phyloP scores from a whole-genome alignment of 2,797 vertebrate species.

The Chelonia mydas region DNA sequence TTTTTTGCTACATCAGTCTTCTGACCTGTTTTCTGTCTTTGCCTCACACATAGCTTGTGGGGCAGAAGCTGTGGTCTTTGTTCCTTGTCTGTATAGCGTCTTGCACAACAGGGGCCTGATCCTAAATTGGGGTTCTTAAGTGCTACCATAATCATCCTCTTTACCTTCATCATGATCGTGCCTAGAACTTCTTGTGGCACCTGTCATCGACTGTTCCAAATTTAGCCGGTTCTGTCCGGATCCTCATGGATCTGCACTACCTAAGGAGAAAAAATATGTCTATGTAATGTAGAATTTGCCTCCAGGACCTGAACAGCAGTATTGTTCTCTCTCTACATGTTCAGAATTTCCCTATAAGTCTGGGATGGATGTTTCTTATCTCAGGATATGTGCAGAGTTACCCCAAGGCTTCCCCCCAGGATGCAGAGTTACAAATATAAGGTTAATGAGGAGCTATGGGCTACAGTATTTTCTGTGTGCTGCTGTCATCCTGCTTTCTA shows the following conservation, averaged over 20 bases:
- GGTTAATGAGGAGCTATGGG: slow-evolving; percentile 62
- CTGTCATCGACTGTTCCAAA: not conserved
- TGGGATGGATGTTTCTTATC: slow-evolving; percentile 33
- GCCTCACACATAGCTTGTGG: not conserved
- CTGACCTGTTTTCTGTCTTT: not conserved
- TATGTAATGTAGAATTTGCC: not conserved
- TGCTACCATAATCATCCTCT: not conserved
- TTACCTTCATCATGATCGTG: not conserved
- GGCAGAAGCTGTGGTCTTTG: not conserved
- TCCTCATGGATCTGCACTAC: not conserved
- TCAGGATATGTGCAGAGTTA: not conserved
- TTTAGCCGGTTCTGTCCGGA: not conserved
- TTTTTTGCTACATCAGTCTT: not conserved
- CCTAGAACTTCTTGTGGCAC: not conserved
- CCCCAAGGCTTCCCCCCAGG: slow-evolving; percentile 47
- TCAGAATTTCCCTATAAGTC: slow-evolving; percentile 11
- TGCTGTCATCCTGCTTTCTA: slow-evolving; percentile 21
- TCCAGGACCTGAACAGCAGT: fast-evolving
- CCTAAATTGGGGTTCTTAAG: not conserved
- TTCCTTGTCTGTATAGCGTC: not conserved
- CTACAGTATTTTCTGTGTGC: not conserved
- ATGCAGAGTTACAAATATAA: slow-evolving; percentile 25
- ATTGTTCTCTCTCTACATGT: not conserved
- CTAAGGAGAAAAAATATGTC: not conserved
- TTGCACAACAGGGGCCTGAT: not conserved